Conservation (phyloP, 1,140 invertebrate genomes). For the Gonatopus flavifemur region DNA sequence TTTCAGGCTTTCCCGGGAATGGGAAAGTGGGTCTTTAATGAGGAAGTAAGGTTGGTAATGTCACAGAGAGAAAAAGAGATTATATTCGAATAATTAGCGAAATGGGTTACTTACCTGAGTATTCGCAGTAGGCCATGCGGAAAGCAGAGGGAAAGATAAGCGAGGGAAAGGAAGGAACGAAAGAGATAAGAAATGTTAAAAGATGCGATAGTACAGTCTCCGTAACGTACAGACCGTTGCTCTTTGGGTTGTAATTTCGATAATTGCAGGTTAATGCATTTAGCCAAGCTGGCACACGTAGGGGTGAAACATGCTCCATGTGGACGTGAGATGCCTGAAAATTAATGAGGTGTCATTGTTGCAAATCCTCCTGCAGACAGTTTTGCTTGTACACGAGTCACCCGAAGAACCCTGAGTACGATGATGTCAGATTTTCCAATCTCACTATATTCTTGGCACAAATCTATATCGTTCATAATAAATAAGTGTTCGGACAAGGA, state of each 20-base stretch:
- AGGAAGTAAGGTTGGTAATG: neutral
- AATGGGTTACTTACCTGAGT: conserved; percentile 31
- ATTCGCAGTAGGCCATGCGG: conserved; percentile 22
- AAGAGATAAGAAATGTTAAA: conserved; percentile 19
- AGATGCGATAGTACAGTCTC: conserved; percentile 15
- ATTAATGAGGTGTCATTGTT: conserved; percentile 47
- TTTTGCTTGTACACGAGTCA: no score
- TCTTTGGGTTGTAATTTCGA: conserved; percentile 38
- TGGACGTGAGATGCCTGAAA: conserved; percentile 38
- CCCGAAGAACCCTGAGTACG: no score
- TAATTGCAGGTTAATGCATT: conserved; percentile 46
- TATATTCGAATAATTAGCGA: conserved; percentile 34
- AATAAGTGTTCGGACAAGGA: no score
- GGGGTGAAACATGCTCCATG: conserved; percentile 26
- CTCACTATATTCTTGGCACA: no score
- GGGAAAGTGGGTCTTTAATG: no score
- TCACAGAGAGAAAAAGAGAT: conserved; percentile 1
- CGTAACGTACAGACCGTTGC: conserved; percentile 14
- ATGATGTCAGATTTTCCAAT: no score
- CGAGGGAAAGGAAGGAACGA: conserved; percentile 10
- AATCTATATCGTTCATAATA: no score
- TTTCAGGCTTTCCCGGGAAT: no score
- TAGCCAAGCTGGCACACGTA: conserved; percentile 34
- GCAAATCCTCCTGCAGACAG: no score
- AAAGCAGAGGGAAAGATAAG: no score